Conservation (phyloP, 2,797 vertebrate species). For the Hozukius guyotensis region DNA sequence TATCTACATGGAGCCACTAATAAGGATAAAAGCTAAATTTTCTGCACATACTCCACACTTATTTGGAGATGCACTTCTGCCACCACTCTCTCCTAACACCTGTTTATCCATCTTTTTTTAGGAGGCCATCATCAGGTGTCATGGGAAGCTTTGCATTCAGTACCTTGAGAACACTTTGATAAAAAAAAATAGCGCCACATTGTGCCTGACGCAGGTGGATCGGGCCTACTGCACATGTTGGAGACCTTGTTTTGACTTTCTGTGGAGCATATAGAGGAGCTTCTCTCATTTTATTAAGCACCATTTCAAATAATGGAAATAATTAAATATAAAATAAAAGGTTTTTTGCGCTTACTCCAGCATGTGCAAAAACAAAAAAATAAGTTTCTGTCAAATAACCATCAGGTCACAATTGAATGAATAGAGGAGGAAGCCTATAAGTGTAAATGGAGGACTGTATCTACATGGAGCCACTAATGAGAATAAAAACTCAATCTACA, state of each 20-base stretch:
- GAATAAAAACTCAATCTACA: neutral
- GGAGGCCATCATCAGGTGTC: neutral
- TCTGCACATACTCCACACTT: neutral
- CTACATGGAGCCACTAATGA: neutral
- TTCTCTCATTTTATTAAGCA: neutral
- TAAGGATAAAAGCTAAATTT: neutral
- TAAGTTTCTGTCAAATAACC: no score
- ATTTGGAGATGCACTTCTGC: neutral
- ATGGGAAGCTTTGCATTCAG: neutral
- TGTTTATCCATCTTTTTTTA: neutral
- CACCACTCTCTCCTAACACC: neutral
- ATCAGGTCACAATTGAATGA: no score
- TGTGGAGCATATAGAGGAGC: rapidly evolving
- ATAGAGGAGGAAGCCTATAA: no score
- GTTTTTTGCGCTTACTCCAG: no score
- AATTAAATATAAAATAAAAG: neutral
- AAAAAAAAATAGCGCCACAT: neutral
- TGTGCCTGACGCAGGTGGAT: neutral
- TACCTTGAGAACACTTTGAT: neutral
- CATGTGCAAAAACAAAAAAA: no score
- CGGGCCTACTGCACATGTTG: neutral
- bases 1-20: neutral
- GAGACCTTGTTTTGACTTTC: neutral
- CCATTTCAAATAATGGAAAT: neutral
- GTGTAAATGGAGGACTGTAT: neutral